Evolutionary conservation across 2,797 vertebrate genomes (phyloP).

Genomic region (Odontamblyopus rebecca): DNA sequence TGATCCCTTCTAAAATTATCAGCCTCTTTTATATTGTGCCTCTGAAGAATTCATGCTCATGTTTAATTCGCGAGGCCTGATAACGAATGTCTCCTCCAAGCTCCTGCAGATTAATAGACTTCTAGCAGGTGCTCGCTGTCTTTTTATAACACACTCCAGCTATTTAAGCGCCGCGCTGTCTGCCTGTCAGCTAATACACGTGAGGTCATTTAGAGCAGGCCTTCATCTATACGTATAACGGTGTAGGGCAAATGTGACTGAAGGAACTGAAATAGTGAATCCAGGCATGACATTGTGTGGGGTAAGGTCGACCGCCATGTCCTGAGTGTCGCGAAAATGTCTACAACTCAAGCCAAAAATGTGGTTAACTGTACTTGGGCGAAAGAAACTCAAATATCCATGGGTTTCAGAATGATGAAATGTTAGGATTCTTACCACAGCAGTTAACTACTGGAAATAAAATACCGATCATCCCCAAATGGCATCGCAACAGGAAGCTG

Average conservation of each 20-base stretch:
- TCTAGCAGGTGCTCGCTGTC: constrained; percentile 75
- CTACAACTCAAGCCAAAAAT: not conserved
- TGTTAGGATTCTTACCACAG: too few relatives aligned
- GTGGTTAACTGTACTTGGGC: not conserved
- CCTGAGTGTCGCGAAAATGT: not conserved
- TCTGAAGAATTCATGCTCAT: constrained; percentile 84
- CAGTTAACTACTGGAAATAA: too few relatives aligned
- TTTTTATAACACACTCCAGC: constrained; percentile 79
- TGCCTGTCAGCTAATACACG: constrained; percentile 60
- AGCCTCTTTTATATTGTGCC: constrained; percentile 81
- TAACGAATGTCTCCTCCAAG: constrained; percentile 80
- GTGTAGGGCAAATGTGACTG: constrained; percentile 21
- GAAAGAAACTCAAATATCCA: too few relatives aligned
- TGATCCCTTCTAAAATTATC: constrained; percentile 87
- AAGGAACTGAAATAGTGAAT: not conserved
- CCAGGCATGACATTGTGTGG: not conserved
- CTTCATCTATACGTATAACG: constrained; percentile 33
- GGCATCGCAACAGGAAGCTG: too few relatives aligned
- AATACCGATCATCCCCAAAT: too few relatives aligned
- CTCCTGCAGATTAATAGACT: constrained; percentile 82
- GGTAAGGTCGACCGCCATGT: not conserved
- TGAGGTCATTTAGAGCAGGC: constrained; percentile 60
- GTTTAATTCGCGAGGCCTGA: constrained; percentile 83
- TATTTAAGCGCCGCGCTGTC: constrained; percentile 74
- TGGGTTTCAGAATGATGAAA: too few relatives aligned